Conservation (phyloP, 2,888 invertebrate genomes). For the Mantis religiosa region DNA sequence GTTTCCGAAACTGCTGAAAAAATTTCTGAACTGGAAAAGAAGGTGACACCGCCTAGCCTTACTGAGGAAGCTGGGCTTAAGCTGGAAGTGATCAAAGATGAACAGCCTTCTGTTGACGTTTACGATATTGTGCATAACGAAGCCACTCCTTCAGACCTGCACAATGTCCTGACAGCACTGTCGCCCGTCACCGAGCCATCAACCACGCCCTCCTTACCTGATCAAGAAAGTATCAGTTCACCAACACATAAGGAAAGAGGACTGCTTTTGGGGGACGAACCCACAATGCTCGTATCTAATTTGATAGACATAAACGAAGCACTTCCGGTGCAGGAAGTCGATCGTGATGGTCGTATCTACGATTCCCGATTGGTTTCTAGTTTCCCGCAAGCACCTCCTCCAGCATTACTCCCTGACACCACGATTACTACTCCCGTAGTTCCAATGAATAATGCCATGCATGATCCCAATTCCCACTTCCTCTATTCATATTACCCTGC, state of each 20-base stretch:
- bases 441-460: too few species aligned
- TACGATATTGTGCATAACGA: not conserved
- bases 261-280: not conserved
- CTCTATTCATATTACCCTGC: not conserved
- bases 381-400: too few species aligned
- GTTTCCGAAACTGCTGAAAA: not conserved
- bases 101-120: not conserved
- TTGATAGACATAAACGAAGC: not conserved
- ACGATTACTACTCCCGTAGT: not conserved
- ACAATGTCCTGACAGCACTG: not conserved
- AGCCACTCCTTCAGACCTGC: not conserved
- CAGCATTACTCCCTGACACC: too few species aligned
- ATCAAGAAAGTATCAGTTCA: not conserved
- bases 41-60: not conserved
- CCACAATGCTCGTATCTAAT: not conserved
- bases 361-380: not conserved
- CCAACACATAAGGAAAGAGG: not conserved
- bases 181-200: not conserved
- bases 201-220: not conserved
- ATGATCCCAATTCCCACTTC: not conserved
- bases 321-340: not conserved
- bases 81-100: not conserved
- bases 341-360: not conserved
- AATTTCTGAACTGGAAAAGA: not conserved
- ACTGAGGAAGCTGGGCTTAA: not conserved